Base-by-base conservation (phyloP, 2,888 invertebrate species). In the Cataglyphis albicans region DNA sequence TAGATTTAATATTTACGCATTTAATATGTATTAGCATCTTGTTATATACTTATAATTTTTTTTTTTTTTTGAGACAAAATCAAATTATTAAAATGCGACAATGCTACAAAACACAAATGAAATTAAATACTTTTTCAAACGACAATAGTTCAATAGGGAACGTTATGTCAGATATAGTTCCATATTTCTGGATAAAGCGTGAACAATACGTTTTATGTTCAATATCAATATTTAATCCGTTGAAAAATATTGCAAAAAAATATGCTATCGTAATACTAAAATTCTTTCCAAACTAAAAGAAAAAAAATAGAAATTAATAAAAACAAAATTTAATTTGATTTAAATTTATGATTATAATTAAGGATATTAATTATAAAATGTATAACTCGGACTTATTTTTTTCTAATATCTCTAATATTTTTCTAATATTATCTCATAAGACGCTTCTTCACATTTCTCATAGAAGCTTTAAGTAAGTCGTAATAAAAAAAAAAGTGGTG, bases 381-480 rank as follows among this genome's bases (percentile, higher is more conserved):
- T 44, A 44, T n/a, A 59, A 3, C n/a, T 76, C 38, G 44, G 5
- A 15, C 12, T 72, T 25, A 35, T 32, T 25, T n/a, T 52, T n/a
- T 44, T 29, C 29, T 29, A 29, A 29, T 29, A 29, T 29, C 12
- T 5, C 25, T 35, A 72, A 72, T 80, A 72, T 59, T 72, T 80
- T 25, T 25, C 25, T 25, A 25, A 25, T 25, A 25, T 25, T 29
- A 59, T 80, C 25, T 2, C 12, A 59, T 21, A 44, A 12, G 18
- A 35, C 10, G n/a, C 73, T 78, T 84, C 84, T 65, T 81, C 59
- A 38, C 65, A 81, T 83, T 59, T 73, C 44, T 84, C 63, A 85
- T 67, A 81, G 80, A 81, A 85, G 64, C 78, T 82, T 74, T 74
- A 74, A 59, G 78, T 88, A 88, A 86, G 85, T 48, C 38, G 64